Evolutionary conservation across 2,113 vertebrate genomes (phyloP).

Genomic region (Ornithorhynchus anatinus): DNA sequence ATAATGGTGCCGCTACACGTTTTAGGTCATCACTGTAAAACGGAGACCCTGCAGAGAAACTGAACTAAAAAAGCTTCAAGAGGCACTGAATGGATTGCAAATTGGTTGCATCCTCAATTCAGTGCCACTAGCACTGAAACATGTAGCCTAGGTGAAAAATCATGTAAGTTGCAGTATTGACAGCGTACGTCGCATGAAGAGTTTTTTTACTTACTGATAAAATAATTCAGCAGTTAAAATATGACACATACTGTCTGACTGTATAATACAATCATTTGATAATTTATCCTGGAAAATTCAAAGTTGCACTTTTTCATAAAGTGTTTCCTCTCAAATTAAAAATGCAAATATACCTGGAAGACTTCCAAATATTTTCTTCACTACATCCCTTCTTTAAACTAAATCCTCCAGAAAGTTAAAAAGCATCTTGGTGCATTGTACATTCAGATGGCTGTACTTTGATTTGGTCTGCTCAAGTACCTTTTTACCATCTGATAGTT

Average conservation of each 20-base stretch:
- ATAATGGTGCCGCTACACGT: not conserved
- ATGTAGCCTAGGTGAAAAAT: not conserved
- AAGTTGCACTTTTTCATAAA: constrained; percentile 24
- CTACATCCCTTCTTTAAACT: not conserved
- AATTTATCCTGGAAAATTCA: constrained; percentile 19
- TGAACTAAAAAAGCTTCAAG: constrained; percentile 32
- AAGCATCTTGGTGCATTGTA: not conserved
- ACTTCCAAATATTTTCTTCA: constrained; percentile 26
- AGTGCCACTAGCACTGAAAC: not conserved
- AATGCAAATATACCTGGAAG: constrained; percentile 33
- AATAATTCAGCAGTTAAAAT: not conserved
- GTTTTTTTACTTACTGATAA: not conserved
- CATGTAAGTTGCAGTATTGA: constrained; percentile 29
- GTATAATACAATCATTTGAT: not conserved
- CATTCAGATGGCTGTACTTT: constrained; percentile 15
- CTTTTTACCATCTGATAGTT: constrained; percentile 39
- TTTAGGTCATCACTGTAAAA: not conserved
- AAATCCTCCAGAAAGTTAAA: constrained; percentile 9
- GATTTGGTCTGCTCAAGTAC: constrained; percentile 3
- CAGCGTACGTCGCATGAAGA: constrained; percentile 9
- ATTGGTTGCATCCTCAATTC: not conserved
- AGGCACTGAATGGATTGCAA: not conserved
- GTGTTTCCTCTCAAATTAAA: constrained; percentile 31
- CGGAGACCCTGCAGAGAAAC: not conserved
- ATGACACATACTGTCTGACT: not conserved